A percentile compares a stretch with the other conserved stretches of the same genome.
phyloP scores from a whole-genome alignment of 2,888 invertebrate genomes.

The Apodemia zela region DNA sequence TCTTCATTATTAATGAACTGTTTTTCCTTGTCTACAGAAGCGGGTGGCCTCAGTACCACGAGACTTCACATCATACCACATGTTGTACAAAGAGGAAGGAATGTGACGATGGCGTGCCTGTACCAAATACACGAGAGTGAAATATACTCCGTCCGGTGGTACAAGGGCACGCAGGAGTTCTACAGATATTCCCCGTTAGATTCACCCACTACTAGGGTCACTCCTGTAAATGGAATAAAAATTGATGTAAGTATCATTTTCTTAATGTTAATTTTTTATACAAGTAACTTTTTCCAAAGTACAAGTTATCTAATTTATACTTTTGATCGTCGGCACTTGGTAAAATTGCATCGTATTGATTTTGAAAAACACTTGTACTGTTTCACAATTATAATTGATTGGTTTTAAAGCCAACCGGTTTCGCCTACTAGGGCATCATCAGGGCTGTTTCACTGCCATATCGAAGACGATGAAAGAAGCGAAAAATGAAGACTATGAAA shows the following conservation, averaged over 20 bases:
- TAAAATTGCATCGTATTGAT: too few relatives aligned
- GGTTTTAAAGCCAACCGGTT: too few relatives aligned
- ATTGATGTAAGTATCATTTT: slow-evolving; percentile 86
- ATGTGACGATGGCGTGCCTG: slow-evolving; percentile 86
- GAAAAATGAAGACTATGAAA: too few relatives aligned
- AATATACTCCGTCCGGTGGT: slow-evolving; percentile 93
- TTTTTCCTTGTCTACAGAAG: slow-evolving; percentile 65
- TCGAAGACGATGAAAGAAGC: too few relatives aligned
- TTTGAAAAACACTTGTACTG: too few relatives aligned
- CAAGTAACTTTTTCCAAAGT: too few relatives aligned
- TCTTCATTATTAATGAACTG: too few relatives aligned
- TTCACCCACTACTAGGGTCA: slow-evolving; percentile 85
- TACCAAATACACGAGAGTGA: slow-evolving; percentile 88
- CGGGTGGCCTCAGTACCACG: slow-evolving; percentile 85
- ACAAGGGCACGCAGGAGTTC: slow-evolving; percentile 90
- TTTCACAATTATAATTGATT: too few relatives aligned
- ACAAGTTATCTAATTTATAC: too few relatives aligned
- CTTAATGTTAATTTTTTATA: not conserved
- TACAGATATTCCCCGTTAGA: slow-evolving; percentile 90
- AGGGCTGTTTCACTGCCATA: too few relatives aligned
- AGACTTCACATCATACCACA: slow-evolving; percentile 85
- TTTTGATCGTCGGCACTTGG: too few relatives aligned
- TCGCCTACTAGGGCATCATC: too few relatives aligned
- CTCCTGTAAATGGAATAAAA: slow-evolving; percentile 86
- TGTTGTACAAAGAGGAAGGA: slow-evolving; percentile 84